Evolutionary conservation across 2,888 invertebrate genomes (phyloP), one percentile per base, ranked within the genome.

Genomic region (Periphyllus acericola): DNA sequence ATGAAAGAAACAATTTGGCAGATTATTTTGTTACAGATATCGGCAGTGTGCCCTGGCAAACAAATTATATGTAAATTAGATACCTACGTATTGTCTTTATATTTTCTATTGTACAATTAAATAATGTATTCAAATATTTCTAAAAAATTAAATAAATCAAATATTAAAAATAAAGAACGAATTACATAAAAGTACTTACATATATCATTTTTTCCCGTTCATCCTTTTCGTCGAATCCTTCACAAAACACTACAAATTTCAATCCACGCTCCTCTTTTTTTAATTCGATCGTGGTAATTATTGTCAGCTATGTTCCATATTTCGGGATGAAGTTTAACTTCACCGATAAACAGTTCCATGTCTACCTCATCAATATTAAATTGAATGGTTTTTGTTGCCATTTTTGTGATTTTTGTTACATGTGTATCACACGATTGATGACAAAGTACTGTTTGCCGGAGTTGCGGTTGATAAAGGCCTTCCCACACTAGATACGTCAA

Each of bases 1-100:
- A 76, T 29, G 52, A 46, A 17, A 76, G 76, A 52, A 76, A 76
- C 46, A 40, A 75, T n/a, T 75, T 75, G 75, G 75, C 75, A 46
- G 21, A 76, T 75, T n/a, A n/a, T n/a, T n/a, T n/a, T n/a, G n/a
- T n/a, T n/a, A n/a, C n/a, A n/a, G n/a, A n/a, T n/a, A 76, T 29
- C 19, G 52, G 76, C 29, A 76, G 76, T 52, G 76, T 76, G 14
- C 52, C 76, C 17, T 76, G 76, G 76, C 76, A 76, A 76, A 52
- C 52, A 76, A n/a, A n/a, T n/a, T n/a, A n/a, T n/a, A n/a, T n/a
- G n/a, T n/a, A n/a, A n/a, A n/a, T n/a, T n/a, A n/a, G 52, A 52
- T 52, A 71, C 68, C 68, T 68, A 68, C n/a, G 4, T 29, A 71
- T 71, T 71, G 29, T n/a, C 29, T 75, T 75, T n/a, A 40, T 75